phyloP scores from a whole-genome alignment of 1,140 invertebrate species.

The Papilio dardanus region DNA sequence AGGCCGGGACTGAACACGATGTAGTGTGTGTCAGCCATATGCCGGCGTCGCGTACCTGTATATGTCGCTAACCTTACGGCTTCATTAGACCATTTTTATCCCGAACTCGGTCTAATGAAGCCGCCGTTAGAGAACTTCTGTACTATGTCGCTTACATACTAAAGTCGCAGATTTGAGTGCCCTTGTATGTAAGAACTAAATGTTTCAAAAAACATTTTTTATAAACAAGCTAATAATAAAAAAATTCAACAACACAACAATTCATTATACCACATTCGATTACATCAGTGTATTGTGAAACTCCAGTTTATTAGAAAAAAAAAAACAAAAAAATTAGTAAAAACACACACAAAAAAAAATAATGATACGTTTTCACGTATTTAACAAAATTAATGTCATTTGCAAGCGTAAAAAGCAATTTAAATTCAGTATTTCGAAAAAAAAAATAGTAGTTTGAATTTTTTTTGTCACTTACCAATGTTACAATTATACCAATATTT shows the following conservation, averaged over 20 bases:
- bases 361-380: conserved; percentile 32
- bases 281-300: conserved; percentile 47
- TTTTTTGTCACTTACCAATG: not conserved
- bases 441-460: not conserved
- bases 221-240: conserved; percentile 73
- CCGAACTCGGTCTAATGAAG: no score
- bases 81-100: no score
- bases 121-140: no score
- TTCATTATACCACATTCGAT: conserved; percentile 40
- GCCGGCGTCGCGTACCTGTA: no score
- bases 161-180: no score
- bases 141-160: no score
- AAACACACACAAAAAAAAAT: conserved; percentile 1
- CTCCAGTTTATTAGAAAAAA: conserved; percentile 35
- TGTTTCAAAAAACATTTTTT: conserved; percentile 61
- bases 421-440: not conserved
- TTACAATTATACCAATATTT: not conserved
- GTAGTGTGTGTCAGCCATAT: no score
- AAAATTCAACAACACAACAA: conserved; percentile 76
- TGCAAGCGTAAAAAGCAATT: not conserved
- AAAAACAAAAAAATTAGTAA: conserved; percentile 20
- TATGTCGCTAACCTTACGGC: no score
- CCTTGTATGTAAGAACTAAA: no score
- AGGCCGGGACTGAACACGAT: no score
- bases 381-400: conserved; percentile 18